Evolutionary conservation across 2,797 vertebrate genomes (phyloP), one percentile per base, ranked within the genome.

Genomic region (Discoglossus pictus): DNA sequence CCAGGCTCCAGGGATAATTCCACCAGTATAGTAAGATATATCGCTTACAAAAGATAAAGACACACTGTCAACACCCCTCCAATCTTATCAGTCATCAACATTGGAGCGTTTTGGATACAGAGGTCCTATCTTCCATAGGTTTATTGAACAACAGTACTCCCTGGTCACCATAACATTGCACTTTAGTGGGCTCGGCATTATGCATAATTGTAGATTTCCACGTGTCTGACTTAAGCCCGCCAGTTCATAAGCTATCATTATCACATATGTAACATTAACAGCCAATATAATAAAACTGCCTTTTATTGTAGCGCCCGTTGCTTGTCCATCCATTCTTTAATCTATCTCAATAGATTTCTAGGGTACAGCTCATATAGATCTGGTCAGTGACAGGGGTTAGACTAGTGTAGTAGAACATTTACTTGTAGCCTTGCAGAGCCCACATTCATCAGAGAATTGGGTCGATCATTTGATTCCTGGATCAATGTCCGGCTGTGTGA

Each of bases 401-500:
- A 86, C 85, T 84, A 84, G 86, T 88, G 87, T 87, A 84, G 83
- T 87, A 86, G 88, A 90, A 87, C 85, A 84, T 89, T 87, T 88
- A 87, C 88, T 88, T 92, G 90, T 86, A 90, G 87, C 89, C 80
- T 83, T 83, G 83, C 86, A 89, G 86, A 84, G 88, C 88, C 84
- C 89, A 88, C 90, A 93, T 94, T 91, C 85, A 85, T 95, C 91
- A 94, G 89, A 83, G 80, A 80, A 79, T 82, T 80, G 83, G 91
- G 91, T 94, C 92, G 90, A 96, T 96, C 87, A 87, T 89, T 85
- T 90, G 90, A 90, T 88, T 79, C 77, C 80, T 76, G 87, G 86
- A 96, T 96, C 94, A 87, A 93, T 94, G 90, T 90, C 77, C 87
- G 79, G 83, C 91, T 88, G 88, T 84, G 89, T 90, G 86, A 87